These are phyloP conservation scores for Mesoligia furuncula DNA, from an alignment of 2,888 invertebrate species.

Conservation along the genomic window DNA sequence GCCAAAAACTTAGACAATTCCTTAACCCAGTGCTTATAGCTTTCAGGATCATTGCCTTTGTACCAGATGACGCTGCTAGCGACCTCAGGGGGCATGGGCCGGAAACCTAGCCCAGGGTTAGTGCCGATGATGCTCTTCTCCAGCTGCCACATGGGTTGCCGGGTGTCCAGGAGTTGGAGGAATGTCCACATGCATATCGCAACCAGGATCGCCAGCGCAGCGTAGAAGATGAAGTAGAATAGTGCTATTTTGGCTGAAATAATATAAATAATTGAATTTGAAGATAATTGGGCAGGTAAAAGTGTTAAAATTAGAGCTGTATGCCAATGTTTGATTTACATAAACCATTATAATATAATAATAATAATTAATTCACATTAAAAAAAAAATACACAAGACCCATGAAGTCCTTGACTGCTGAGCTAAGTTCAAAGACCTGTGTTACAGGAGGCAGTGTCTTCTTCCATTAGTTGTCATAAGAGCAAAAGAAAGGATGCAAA, in stretches of 20 bases:
- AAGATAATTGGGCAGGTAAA: background rate
- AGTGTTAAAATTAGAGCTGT: background rate
- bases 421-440: too few species aligned
- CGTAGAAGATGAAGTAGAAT: slow-evolving; percentile 99
- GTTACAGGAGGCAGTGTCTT: too few species aligned
- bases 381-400: too few species aligned
- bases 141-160: slow-evolving; percentile 97
- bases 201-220: slow-evolving; percentile 97
- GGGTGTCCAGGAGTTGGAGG: slow-evolving; percentile 96
- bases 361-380: too few species aligned
- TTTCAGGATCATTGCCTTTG: slow-evolving; percentile 94
- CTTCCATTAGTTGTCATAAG: too few species aligned
- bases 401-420: too few species aligned
- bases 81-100: slow-evolving; percentile 96
- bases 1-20: slow-evolving; percentile 94
- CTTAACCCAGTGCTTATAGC: slow-evolving; percentile 95
- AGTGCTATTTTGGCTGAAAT: slow-evolving; percentile 96
- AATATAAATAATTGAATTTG: background rate
- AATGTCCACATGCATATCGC: slow-evolving; percentile 98
- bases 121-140: slow-evolving; percentile 97
- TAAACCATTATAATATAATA: too few species aligned
- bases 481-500: too few species aligned
- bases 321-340: background rate
- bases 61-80: slow-evolving; percentile 99
- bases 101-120: slow-evolving; percentile 98